Evolutionary conservation across 2,888 invertebrate genomes (phyloP), one percentile per base, ranked within the genome.

Genomic region (Erpobdella octoculata): DNA sequence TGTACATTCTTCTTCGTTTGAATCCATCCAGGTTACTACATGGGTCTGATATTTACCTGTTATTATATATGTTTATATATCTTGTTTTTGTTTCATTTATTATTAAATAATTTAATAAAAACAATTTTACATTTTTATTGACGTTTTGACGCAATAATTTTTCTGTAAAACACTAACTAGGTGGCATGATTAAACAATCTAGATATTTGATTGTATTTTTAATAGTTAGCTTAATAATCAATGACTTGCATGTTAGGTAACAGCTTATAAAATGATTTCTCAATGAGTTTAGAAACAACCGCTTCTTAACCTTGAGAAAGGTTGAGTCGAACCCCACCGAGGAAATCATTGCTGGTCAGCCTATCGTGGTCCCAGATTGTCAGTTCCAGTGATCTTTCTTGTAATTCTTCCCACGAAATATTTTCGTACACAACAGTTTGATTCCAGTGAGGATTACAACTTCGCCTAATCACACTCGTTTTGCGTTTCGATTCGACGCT

Each of bases 21-120:
- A 91, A 84, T 95, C 94, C 93, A 94, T 93, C 94, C 94, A 94
- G 78, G 92, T 92, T n/a, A 92, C 93, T 46, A 86, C 85, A 77
- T 90, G 90, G 8, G 91, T 91, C 84, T 89, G 89, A 83, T 90
- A 89, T 80, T 89, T 89, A 75, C 93, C 94, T 67, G 21, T 3
- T 8, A 12, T 62, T 28, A 35, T 33, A 35, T 62, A 8, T 12
- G 12, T 12, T 62, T n/a, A 35, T 28, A n/a, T 8, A 35, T 8
- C 33, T n/a, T 5, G 5, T 62, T 8, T n/a, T 62, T 8, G 62
- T 8, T 8, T 33, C n/a, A n/a, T n/a, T n/a, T n/a, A n/a, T n/a
- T n/a, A n/a, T n/a, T n/a, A n/a, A n/a, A n/a, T n/a, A n/a, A n/a
- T n/a, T n/a, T n/a, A n/a, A n/a, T n/a, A n/a, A n/a, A n/a, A n/a